Percentiles rank a stretch among this genome's conserved stretches.
Evolutionary conservation across 2,888 invertebrate genomes (phyloP).

Genomic region (Lathronympha strigana): DNA sequence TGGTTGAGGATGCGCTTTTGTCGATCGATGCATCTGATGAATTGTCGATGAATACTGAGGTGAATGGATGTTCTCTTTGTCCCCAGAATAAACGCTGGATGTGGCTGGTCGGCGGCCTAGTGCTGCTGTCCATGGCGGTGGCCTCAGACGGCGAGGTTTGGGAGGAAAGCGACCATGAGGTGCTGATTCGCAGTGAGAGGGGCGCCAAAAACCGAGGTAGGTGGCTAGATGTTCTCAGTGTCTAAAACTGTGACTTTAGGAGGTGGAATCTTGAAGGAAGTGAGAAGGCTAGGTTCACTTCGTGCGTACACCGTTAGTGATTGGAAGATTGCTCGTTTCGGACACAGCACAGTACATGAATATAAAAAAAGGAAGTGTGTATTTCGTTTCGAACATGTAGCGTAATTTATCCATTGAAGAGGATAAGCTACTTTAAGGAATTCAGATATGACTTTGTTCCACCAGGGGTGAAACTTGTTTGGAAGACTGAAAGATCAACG

Average conservation of each 20-base stretch:
- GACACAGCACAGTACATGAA: no score
- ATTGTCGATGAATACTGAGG: no score
- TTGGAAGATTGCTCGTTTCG: no score
- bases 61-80: constrained; percentile 28
- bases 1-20: no score
- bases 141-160: constrained; percentile 88
- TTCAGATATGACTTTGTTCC: background rate
- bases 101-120: constrained; percentile 77
- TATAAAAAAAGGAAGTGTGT: no score
- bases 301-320: no score
- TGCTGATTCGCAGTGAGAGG: constrained; percentile 90
- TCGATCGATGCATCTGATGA: no score
- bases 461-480: background rate
- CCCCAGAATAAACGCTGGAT: constrained; percentile 65
- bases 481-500: constrained; percentile 8
- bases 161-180: constrained; percentile 92
- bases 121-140: constrained; percentile 78
- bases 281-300: no score
- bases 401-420: no score
- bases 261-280: no score
- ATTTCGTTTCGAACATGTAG: background rate
- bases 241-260: background rate
- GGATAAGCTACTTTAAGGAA: background rate
- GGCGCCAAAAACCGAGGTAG: constrained; percentile 90
- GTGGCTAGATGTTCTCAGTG: constrained; percentile 41